phyloP scores from a whole-genome alignment of 1,140 invertebrate species.

The Drosophila saltans region DNA sequence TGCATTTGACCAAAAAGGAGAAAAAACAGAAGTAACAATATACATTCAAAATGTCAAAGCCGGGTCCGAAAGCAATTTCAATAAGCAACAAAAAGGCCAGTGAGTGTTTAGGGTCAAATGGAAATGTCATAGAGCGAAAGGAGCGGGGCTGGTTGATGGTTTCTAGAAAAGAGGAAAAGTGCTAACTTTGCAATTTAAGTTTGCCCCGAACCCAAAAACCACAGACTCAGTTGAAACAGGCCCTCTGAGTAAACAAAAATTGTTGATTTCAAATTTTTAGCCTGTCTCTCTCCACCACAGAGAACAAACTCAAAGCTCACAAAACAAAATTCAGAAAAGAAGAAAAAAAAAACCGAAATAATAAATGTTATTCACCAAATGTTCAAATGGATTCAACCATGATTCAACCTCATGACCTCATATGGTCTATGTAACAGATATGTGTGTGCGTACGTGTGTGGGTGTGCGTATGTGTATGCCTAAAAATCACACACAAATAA shows the following conservation, averaged over 20 bases:
- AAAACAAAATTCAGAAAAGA: not conserved
- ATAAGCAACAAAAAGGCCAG: constrained; percentile 18
- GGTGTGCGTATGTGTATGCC: too few relatives aligned
- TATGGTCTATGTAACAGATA: not conserved
- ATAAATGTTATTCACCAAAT: constrained; percentile 7
- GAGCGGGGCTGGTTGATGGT: too few relatives aligned
- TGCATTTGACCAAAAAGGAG: constrained; percentile 14
- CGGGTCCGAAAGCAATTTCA: constrained; percentile 13
- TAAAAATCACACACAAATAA: not conserved
- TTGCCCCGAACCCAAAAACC: not conserved
- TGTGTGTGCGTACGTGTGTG: too few relatives aligned
- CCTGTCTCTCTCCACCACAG: not conserved
- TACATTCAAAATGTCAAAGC: constrained; percentile 14
- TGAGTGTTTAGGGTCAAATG: constrained; percentile 18
- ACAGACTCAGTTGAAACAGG: constrained; percentile 15
- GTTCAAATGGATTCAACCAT: constrained; percentile 5
- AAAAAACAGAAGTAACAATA: not conserved
- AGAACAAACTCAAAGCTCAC: not conserved
- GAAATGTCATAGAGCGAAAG: constrained; percentile 8
- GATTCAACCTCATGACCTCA: constrained; percentile 12
- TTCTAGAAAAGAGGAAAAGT: constrained; percentile 9
- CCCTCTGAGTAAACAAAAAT: constrained; percentile 17
- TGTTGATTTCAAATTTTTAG: constrained; percentile 17
- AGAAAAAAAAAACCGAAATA: not conserved
- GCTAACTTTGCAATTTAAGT: constrained; percentile 19